Percentiles rank a stretch among this genome's conserved stretches.
Evolutionary conservation across 1,140 invertebrate species (phyloP).

Genomic region (Drosophila leontia): DNA sequence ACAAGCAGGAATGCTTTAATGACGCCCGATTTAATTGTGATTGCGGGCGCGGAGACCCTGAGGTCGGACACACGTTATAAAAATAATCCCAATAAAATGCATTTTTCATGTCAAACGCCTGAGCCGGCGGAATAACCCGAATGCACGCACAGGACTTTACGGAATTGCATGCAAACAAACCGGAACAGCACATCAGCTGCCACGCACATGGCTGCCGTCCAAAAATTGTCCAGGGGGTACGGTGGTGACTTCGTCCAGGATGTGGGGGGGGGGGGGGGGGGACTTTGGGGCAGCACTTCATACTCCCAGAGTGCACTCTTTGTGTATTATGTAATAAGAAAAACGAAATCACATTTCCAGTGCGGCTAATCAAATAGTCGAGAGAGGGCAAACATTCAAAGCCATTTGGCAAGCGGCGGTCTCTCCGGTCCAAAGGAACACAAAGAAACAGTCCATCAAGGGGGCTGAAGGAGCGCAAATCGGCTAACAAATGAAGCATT

Average conservation of each 20-base stretch:
- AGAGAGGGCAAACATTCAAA: slow-evolving; percentile 53
- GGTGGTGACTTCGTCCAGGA: neutral
- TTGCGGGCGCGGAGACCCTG: slow-evolving; percentile 5
- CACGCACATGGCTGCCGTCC: slow-evolving; percentile 36
- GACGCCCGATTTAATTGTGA: slow-evolving; percentile 55
- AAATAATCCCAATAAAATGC: slow-evolving; percentile 84
- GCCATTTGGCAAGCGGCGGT: slow-evolving; percentile 44
- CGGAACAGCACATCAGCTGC: slow-evolving; percentile 36
- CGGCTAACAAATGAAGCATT: slow-evolving; percentile 65
- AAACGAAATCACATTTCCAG: slow-evolving; percentile 53
- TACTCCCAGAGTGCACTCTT: slow-evolving; percentile 19
- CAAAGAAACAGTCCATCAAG: slow-evolving; percentile 17
- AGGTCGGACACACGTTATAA: slow-evolving; percentile 68
- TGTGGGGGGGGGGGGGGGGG: neutral
- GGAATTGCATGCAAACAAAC: slow-evolving; percentile 82
- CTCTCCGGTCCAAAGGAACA: slow-evolving; percentile 10
- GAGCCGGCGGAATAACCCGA: slow-evolving; percentile 80
- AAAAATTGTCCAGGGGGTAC: slow-evolving; percentile 23
- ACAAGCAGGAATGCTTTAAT: slow-evolving; percentile 38
- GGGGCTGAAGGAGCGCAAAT: slow-evolving; percentile 44
- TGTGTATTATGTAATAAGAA: slow-evolving; percentile 69
- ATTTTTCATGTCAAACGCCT: slow-evolving; percentile 83
- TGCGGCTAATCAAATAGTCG: slow-evolving; percentile 67
- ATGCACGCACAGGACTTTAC: slow-evolving; percentile 81
- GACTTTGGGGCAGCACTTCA: neutral